Percentiles rank a stretch among this genome's conserved stretches.
Conservation (phyloP, 2,113 vertebrate species). For the Lophura nycthemera region DNA sequence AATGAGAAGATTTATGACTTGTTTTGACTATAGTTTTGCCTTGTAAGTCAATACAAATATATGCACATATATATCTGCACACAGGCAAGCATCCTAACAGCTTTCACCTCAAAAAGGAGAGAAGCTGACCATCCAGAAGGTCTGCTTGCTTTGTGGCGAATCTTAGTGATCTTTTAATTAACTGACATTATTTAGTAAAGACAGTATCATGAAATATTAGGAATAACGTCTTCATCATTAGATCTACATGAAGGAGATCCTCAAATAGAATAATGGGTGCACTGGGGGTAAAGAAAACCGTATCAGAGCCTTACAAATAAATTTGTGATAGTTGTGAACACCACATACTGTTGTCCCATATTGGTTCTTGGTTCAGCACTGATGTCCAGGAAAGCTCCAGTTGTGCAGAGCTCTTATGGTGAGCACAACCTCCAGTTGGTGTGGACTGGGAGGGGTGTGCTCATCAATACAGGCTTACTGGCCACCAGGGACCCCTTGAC, state of each 20-base stretch:
- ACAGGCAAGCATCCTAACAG: not conserved
- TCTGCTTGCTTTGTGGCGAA: not conserved
- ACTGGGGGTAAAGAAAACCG: not conserved
- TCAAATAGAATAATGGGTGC: not conserved
- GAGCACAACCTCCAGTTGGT: not conserved
- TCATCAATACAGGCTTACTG: not conserved
- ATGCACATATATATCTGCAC: fast-evolving
- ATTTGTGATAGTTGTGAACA: not conserved
- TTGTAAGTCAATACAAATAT: not conserved
- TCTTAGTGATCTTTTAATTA: not conserved
- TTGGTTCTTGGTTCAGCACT: not conserved
- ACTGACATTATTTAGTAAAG: not conserved
- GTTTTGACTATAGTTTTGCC: not conserved
- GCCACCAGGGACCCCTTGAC: not conserved
- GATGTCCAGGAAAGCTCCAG: not conserved
- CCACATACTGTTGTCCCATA: not conserved
- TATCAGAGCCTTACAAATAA: not conserved
- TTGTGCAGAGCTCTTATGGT: not conserved
- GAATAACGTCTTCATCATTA: not conserved
- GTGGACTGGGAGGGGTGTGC: not conserved
- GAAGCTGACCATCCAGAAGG: not conserved
- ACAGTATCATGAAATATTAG: not conserved
- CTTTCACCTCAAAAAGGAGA: not conserved
- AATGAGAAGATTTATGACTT: not conserved
- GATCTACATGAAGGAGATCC: not conserved